A percentile compares a stretch with the other conserved stretches of the same genome.
phyloP scores from a whole-genome alignment of 2,888 invertebrate species.

The Syritta pipiens region DNA sequence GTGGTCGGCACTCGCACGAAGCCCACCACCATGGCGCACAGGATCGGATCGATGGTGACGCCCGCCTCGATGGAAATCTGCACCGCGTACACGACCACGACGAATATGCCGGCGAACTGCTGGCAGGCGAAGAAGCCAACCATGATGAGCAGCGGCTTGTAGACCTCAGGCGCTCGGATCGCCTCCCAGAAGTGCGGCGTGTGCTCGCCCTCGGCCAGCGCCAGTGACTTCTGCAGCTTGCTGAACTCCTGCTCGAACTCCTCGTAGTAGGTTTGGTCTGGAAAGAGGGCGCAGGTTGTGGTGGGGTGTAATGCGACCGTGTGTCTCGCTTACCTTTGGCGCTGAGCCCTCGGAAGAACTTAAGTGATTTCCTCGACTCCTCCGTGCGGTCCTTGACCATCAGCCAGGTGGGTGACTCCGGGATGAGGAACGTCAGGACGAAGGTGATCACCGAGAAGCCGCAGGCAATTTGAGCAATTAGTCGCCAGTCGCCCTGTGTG shows the following conservation, averaged over 20 bases:
- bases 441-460: constrained; percentile 68
- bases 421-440: constrained; percentile 80
- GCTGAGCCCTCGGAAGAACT: constrained; percentile 81
- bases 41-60: constrained; percentile 82
- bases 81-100: constrained; percentile 84
- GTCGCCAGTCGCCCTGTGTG: constrained; percentile 70
- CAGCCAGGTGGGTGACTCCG: constrained; percentile 85
- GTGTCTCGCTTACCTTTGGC: constrained; percentile 43
- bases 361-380: constrained; percentile 81
- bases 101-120: constrained; percentile 85
- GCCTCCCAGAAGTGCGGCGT: constrained; percentile 46
- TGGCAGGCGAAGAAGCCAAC: constrained; percentile 83
- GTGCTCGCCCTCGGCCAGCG: constrained; percentile 44
- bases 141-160: constrained; percentile 77
- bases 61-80: constrained; percentile 82
- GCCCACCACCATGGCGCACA: constrained; percentile 83
- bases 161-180: constrained; percentile 71
- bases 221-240: constrained; percentile 61
- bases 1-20: constrained; percentile 82
- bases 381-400: constrained; percentile 81
- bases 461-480: constrained; percentile 71
- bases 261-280: constrained; percentile 71
- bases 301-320: too few relatives aligned
- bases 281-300: constrained; percentile 6
- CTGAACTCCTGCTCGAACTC: constrained; percentile 70